Evolutionary conservation across 1,140 invertebrate genomes (phyloP), one percentile per base, ranked within the genome.

Genomic region (Kradibia gibbosae): DNA sequence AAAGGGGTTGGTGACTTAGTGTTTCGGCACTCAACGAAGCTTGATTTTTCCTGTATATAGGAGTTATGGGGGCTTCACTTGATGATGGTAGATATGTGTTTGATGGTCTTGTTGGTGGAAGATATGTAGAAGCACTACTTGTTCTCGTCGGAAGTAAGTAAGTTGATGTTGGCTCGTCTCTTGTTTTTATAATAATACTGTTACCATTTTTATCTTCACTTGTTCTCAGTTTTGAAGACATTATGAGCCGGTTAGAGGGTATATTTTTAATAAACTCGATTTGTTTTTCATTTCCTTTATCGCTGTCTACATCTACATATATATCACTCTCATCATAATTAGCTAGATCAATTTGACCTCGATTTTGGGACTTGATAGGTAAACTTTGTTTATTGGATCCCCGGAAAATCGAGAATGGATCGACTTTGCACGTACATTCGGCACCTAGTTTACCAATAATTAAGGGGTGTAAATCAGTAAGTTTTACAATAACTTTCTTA

Each of bases 341-440:
- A 0, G 86, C 81, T 11, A 91, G 62, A 72, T 91, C 89, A 8
- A 91, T 86, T 17, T 84, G 80, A 67, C 91, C 90, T 25, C 83
- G 89, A 48, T 82, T 82, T 1, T 88, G 86, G 10, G 90, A 91
- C n/a, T 88, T 81, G 0, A 91, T 89, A 28, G 85, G 31, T 1
- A 86, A 75, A 13, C 83, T 77, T 42, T 87, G 83, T 77, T 83
- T 85, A 0, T 84, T 85, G 34, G 88, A 86, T 28, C 88, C 89
- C 1, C 87, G 85, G 80, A 90, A 87, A 20, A 83, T 86, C 0
- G 87, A 87, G 36, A 95, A 88, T 0, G 94, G 92, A 86, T 95
- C 94, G 0, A 93, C 93, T 83, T 93, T 93, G 84, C 95, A 96
- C 50, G 94, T 95, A 83, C 95, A 96, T 55, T 95, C 94, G 11